These are phyloP conservation scores for Lithobates pipiens DNA, from an alignment of 2,797 vertebrate genomes.

Conservation along the genomic window DNA sequence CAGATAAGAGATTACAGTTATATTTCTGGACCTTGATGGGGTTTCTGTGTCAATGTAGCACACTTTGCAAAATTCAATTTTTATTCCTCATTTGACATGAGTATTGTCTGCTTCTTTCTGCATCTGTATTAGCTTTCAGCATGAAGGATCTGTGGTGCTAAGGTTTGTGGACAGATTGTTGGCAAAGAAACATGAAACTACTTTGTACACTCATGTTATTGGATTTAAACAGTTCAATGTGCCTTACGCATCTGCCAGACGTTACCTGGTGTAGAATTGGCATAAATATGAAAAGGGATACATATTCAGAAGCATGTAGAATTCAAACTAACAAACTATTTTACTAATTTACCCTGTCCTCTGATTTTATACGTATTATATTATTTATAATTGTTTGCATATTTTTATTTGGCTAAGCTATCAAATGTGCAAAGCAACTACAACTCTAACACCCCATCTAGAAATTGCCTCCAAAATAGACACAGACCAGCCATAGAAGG, in stretches of 20 bases:
- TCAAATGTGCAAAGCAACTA: no score
- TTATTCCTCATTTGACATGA: not conserved
- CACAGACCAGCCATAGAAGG: no score
- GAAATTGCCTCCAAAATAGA: no score
- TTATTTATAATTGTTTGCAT: no score
- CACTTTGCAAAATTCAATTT: not conserved
- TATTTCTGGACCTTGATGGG: not conserved
- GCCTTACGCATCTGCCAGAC: conserved; percentile 7
- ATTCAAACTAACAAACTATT: not conserved
- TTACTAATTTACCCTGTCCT: not conserved
- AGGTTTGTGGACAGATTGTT: conserved; percentile 6
- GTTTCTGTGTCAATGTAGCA: conserved; percentile 4
- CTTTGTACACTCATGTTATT: conserved; percentile 6
- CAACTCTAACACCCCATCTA: no score
- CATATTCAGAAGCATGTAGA: not conserved
- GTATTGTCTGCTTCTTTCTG: not conserved
- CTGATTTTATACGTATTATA: not conserved
- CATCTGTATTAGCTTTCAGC: conserved; percentile 1
- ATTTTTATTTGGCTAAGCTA: no score
- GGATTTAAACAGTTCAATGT: not conserved
- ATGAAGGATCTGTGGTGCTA: not conserved
- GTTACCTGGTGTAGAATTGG: not conserved
- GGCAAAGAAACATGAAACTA: conserved; percentile 8
- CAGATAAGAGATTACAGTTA: not conserved
- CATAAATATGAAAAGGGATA: not conserved